Evolutionary conservation across 2,113 vertebrate species (phyloP), one percentile per base, ranked within the genome.

Genomic region (Eptesicus fuscus): DNA sequence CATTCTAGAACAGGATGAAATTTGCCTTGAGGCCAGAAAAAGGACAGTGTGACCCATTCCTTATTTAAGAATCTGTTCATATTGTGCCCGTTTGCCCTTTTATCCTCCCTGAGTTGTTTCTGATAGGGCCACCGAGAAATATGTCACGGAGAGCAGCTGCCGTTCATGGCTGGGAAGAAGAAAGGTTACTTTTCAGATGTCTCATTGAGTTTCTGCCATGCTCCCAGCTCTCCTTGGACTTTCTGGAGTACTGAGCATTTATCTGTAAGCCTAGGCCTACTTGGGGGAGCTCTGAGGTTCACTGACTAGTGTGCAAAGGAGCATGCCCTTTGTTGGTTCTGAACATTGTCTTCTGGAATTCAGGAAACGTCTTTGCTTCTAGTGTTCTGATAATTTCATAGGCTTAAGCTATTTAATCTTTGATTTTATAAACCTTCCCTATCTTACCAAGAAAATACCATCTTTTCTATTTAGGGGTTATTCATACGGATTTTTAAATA

Each of bases 1-100:
- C 37, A 93, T 42, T 67, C 63, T 42, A 94, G 87, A 94, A 93
- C 28, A 93, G n/a, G 83, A 51, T 91, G 35, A 83, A 89, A 90
- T 83, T 63, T 96, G 69, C 65, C 32, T 63, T 9, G 4, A 88
- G 56, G 47, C 44, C 35, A 83, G 74, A 74, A 56, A 85, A 91
- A 91, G 96, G 93, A 53, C 87, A 94, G 8, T 51, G 42, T 96
- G 94, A 96, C 94, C 90, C 44, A 80, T 78, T 94, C 79, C 94
- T 65, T 76, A 65, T 76, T 83, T 59, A 89, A 79, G 32, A 83
- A 73, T 82, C 67, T 90, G 83, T 94, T 93, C 76, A 44, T 65
- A 30, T 9, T 83, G 59, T n/a, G 20, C 74, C 42, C 37, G 25
- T 86, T 89, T 49, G 35, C 59, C 53, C 4, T 82, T 56, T 69